phyloP scores from a whole-genome alignment of 1,140 invertebrate genomes.

The Belonocnema kinseyi region DNA sequence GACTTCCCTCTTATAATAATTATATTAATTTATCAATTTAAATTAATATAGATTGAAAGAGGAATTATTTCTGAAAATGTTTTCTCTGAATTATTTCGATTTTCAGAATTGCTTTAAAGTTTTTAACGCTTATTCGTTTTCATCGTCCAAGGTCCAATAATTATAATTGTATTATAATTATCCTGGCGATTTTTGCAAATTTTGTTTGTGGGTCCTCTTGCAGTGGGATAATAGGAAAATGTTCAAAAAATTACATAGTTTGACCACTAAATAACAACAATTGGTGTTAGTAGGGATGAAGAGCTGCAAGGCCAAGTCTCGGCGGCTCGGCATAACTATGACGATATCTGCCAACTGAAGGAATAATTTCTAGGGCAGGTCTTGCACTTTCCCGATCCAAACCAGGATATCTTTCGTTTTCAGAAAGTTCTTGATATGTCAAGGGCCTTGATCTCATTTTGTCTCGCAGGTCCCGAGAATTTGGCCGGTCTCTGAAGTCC shows the following conservation, averaged over 20 bases:
- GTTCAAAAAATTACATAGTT: slow-evolving; percentile 57
- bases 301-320: slow-evolving; percentile 74
- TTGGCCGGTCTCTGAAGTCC: slow-evolving; percentile 58
- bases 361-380: slow-evolving; percentile 67
- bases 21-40: no score
- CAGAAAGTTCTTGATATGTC: slow-evolving; percentile 76
- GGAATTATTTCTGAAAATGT: not conserved
- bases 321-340: slow-evolving; percentile 77
- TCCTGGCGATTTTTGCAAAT: not conserved
- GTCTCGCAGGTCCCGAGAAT: slow-evolving; percentile 55
- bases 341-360: slow-evolving; percentile 72
- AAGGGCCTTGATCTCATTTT: slow-evolving; percentile 62
- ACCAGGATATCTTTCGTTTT: slow-evolving; percentile 76
- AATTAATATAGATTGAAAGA: not conserved
- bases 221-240: not conserved
- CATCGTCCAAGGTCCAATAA: no score
- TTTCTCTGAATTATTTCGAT: not conserved
- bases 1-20: no score
- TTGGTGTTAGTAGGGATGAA: slow-evolving; percentile 73
- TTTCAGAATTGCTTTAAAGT: not conserved
- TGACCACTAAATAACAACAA: slow-evolving; percentile 57
- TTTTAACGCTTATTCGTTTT: no score
- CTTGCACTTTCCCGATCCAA: slow-evolving; percentile 77
- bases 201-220: no score
- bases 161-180: not conserved